Evolutionary conservation across 2,888 invertebrate genomes (phyloP).

Genomic region (Limnephilus rhombicus): DNA sequence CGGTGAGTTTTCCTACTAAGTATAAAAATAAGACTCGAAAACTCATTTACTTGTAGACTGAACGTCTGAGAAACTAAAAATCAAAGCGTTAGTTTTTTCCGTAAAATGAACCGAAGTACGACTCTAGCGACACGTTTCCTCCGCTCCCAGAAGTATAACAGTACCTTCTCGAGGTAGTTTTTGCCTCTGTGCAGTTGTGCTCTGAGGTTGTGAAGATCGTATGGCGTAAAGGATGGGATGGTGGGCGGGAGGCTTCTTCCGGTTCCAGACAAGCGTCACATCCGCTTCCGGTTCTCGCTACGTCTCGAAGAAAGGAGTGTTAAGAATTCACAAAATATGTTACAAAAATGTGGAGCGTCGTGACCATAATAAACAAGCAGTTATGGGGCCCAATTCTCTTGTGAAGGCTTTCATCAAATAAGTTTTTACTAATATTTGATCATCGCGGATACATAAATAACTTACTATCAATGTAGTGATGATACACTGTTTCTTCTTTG

Average conservation of each 20-base stretch:
- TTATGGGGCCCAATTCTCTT: neutral
- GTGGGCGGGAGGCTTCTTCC: conserved; percentile 51
- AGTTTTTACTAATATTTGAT: neutral
- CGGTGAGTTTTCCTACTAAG: neutral
- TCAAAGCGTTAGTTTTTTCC: neutral
- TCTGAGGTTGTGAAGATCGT: neutral
- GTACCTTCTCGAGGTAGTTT: neutral
- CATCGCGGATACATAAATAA: neutral
- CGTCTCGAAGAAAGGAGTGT: conserved; percentile 43
- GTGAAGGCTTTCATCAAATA: neutral
- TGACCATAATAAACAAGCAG: neutral
- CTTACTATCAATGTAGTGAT: neutral
- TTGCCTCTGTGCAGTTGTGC: neutral
- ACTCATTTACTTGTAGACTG: neutral
- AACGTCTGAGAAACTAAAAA: neutral
- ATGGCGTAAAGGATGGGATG: conserved; percentile 17
- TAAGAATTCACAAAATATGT: conserved; percentile 7
- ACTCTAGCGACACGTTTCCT: conserved; percentile 16
- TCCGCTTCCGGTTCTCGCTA: conserved; percentile 53
- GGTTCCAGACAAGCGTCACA: conserved; percentile 64
- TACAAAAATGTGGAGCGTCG: neutral
- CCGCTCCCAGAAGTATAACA: neutral
- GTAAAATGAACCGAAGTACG: neutral
- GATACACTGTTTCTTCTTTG: too few species aligned
- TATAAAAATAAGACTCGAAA: neutral